Evolutionary conservation across 1,140 invertebrate genomes (phyloP).

Genomic region (Lordiphosa collinella): DNA sequence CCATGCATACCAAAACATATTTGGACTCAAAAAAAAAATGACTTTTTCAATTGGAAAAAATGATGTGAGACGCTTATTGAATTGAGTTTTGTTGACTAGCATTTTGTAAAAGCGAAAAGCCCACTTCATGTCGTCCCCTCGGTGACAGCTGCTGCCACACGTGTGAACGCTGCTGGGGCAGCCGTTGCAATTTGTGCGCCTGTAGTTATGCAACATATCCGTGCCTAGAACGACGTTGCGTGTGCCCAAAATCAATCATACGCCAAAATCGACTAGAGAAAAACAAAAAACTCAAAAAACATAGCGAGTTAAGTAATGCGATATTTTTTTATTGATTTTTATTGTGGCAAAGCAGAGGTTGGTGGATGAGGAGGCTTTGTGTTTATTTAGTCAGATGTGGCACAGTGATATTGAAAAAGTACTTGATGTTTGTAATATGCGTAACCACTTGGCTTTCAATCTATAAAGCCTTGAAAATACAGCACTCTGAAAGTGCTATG

Average conservation of each 20-base stretch:
- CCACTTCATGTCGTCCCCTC: background rate
- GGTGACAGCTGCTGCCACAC: conserved; percentile 55
- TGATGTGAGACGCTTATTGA: conserved; percentile 64
- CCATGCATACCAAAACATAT: conserved; percentile 8
- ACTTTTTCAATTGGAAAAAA: conserved; percentile 13
- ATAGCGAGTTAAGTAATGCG: conserved; percentile 59
- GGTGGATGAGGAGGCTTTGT: background rate
- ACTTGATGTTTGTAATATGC: conserved; percentile 67
- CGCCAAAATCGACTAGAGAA: conserved; percentile 65
- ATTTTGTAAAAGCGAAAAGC: conserved; percentile 26
- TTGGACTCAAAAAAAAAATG: conserved; percentile 4
- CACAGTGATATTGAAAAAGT: conserved; percentile 26
- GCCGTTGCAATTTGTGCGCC: conserved; percentile 34
- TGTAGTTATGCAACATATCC: conserved; percentile 63
- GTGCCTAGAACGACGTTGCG: conserved; percentile 41
- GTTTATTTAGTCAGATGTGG: background rate
- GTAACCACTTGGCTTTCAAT: conserved; percentile 46
- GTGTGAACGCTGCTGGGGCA: conserved; percentile 41
- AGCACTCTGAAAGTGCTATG: conserved; percentile 14
- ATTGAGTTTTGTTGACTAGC: conserved; percentile 68
- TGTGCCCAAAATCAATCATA: conserved; percentile 67
- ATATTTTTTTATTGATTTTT: conserved; percentile 74
- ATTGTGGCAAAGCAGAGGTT: conserved; percentile 17
- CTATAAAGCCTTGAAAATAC: conserved; percentile 21
- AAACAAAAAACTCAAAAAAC: conserved; percentile 37